Percentiles rank a stretch among this genome's conserved stretches.
Evolutionary conservation across 2,113 vertebrate species (phyloP).

Genomic region (Leucopternis melanops): DNA sequence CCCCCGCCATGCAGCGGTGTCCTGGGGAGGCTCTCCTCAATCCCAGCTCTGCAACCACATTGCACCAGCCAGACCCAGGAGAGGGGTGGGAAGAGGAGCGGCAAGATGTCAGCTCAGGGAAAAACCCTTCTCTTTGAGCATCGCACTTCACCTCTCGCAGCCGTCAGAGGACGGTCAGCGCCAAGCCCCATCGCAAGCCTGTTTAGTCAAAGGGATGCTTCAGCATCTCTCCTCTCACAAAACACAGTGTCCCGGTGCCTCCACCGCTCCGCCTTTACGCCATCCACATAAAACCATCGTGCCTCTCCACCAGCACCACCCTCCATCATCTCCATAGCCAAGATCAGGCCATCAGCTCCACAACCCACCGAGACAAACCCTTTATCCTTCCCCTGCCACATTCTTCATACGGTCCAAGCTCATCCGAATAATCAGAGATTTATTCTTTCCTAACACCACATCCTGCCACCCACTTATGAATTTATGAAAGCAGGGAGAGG

Average conservation of each 20-base stretch:
- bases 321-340: not conserved
- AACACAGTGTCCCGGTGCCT: not conserved
- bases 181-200: not conserved
- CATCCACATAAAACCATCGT: not conserved
- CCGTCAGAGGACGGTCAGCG: not conserved
- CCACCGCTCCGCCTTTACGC: not conserved
- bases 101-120: not conserved
- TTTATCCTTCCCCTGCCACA: not conserved
- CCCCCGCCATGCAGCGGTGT: fast-evolving
- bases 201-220: not conserved
- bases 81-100: not conserved
- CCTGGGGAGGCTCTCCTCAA: not conserved
- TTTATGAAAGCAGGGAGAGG: not conserved
- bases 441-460: not conserved
- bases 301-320: not conserved
- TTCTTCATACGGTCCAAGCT: fast-evolving
- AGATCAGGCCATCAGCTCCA: not conserved
- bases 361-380: not conserved
- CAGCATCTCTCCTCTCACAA: not conserved
- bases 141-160: not conserved
- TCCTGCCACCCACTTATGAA: not conserved
- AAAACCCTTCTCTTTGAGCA: not conserved
- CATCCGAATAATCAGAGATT: not conserved
- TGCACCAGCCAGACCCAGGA: not conserved
- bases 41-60: not conserved